These are phyloP conservation scores for Salvelinus sp. DNA, from an alignment of 2,113 vertebrate species.

Conservation along the genomic window DNA sequence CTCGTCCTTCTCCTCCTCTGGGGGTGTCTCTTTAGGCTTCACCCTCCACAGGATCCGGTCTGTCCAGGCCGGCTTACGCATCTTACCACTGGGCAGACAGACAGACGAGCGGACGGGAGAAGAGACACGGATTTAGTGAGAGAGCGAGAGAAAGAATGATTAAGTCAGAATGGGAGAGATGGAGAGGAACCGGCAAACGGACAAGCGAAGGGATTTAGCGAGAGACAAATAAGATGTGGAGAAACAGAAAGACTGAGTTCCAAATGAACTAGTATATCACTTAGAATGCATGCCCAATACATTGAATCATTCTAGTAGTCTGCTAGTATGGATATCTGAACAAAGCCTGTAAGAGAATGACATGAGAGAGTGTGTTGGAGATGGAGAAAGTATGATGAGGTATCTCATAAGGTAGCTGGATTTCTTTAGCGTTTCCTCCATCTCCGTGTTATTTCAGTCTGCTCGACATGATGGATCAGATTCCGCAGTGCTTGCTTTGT, in stretches of 20 bases:
- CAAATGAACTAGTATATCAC: too few species aligned
- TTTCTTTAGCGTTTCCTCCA: too few species aligned
- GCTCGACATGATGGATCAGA: too few species aligned
- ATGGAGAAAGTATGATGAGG: too few species aligned
- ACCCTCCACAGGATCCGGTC: slow-evolving; percentile 92
- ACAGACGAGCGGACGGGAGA: background rate
- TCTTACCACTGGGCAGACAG: slow-evolving; percentile 81
- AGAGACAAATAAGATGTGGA: background rate
- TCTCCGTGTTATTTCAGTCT: too few species aligned
- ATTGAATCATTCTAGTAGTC: background rate
- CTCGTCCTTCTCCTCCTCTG: slow-evolving; percentile 31
- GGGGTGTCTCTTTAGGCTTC: slow-evolving; percentile 52
- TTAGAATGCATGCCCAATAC: too few species aligned
- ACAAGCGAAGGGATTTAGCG: background rate
- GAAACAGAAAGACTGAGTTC: too few species aligned
- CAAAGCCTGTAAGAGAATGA: too few species aligned
- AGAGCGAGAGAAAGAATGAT: background rate
- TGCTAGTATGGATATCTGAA: background rate
- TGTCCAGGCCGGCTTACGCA: slow-evolving; percentile 94
- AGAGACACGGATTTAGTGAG: background rate
- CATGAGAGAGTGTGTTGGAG: too few species aligned
- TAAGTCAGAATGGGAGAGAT: slow-evolving; percentile 5
- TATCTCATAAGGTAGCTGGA: too few species aligned
- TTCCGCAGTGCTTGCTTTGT: too few species aligned
- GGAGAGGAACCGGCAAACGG: background rate